Percentiles rank a stretch among this genome's conserved stretches.
Conservation (phyloP, 2,113 vertebrate species). For the Brachypodius melanocephalos region DNA sequence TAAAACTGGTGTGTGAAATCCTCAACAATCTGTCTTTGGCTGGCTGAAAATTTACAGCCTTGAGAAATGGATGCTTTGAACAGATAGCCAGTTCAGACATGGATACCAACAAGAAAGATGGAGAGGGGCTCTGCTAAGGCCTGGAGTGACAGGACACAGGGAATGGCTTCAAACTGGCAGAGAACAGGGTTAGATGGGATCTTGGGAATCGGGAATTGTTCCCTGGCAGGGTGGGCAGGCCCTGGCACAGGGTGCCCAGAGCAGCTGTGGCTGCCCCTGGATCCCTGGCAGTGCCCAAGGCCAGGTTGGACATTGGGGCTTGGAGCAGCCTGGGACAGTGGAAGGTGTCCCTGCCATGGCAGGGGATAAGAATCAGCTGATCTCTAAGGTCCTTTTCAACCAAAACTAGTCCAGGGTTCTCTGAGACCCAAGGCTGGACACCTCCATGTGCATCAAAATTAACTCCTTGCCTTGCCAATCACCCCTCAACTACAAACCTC, state of each 20-base stretch:
- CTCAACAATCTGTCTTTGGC: not conserved
- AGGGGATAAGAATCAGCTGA: rapidly evolving
- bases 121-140: not conserved
- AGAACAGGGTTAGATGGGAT: rapidly evolving
- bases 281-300: not conserved
- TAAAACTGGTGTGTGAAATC: not conserved
- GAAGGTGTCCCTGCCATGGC: not conserved
- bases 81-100: not conserved
- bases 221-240: not conserved
- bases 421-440: not conserved
- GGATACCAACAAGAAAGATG: not conserved
- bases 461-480: not conserved
- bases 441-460: not conserved
- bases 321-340: not conserved
- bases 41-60: not conserved
- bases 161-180: rapidly evolving
- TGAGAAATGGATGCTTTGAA: not conserved
- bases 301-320: not conserved
- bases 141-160: not conserved
- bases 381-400: not conserved
- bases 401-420: not conserved
- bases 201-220: not conserved
- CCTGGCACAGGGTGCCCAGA: not conserved
- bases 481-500: not conserved
- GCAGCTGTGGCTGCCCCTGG: not conserved